Evolutionary conservation across 2,888 invertebrate species (phyloP).

Genomic region (Drosophila mercatorum): DNA sequence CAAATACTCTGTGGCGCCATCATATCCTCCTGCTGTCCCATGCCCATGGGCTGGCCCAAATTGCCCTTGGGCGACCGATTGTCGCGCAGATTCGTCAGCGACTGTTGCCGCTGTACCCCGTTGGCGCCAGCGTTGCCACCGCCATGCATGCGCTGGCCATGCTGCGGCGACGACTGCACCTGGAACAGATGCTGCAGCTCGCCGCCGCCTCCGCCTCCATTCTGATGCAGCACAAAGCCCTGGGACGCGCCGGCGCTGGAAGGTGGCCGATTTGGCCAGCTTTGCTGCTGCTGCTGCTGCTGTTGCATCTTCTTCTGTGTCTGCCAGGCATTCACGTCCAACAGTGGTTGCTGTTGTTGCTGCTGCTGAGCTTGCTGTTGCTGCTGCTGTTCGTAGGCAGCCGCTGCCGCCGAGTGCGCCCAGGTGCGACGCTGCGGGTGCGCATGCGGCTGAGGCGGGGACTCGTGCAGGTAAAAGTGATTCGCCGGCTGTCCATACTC

Average conservation of each 20-base stretch:
- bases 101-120: slow-evolving; percentile 79
- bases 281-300: slow-evolving; percentile 67
- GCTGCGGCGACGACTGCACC: slow-evolving; percentile 88
- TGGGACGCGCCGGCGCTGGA: slow-evolving; percentile 77
- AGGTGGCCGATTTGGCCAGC: slow-evolving; percentile 73
- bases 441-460: slow-evolving; percentile 81
- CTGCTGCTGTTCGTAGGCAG: slow-evolving; percentile 76
- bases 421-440: slow-evolving; percentile 87
- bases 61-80: slow-evolving; percentile 73
- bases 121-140: slow-evolving; percentile 47
- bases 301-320: slow-evolving; percentile 78
- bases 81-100: slow-evolving; percentile 78
- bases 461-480: slow-evolving; percentile 92
- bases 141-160: slow-evolving; percentile 82
- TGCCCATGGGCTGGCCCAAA: slow-evolving; percentile 40
- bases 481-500: slow-evolving; percentile 85
- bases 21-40: slow-evolving; percentile 89
- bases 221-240: slow-evolving; percentile 89
- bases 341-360: slow-evolving; percentile 75
- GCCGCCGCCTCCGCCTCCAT: slow-evolving; percentile 88
- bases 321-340: slow-evolving; percentile 84
- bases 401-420: slow-evolving; percentile 86
- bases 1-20: slow-evolving; percentile 98
- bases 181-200: slow-evolving; percentile 84
- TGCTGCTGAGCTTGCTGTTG: slow-evolving; percentile 61